Percentiles rank a stretch among this genome's conserved stretches.
These are phyloP conservation scores for Dioctria rufipes DNA, from an alignment of 2,888 invertebrate genomes.

Conservation along the genomic window DNA sequence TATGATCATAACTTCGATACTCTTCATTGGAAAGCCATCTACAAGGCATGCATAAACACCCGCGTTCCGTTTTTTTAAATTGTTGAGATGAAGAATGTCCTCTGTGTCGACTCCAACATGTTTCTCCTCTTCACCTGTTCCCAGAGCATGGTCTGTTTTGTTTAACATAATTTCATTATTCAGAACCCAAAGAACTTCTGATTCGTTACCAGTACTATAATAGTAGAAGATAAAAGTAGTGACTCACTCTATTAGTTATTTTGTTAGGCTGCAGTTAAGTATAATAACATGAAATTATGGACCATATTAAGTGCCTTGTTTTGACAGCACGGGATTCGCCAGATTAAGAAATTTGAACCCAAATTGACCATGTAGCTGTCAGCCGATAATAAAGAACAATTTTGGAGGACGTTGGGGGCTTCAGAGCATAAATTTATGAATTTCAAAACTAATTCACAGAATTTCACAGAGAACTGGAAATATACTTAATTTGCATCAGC, in stretches of 20 bases:
- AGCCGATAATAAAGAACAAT: too few relatives aligned
- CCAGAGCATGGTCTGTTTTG: conserved; percentile 45
- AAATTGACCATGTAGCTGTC: too few relatives aligned
- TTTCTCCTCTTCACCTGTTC: conserved; percentile 31
- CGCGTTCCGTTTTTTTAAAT: conserved; percentile 27
- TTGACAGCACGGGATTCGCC: too few relatives aligned
- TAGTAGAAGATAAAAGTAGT: neutral
- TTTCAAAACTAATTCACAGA: too few relatives aligned
- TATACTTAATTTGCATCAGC: too few relatives aligned
- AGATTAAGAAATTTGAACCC: too few relatives aligned
- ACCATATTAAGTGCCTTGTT: neutral
- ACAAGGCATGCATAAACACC: conserved; percentile 55
- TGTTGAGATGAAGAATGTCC: conserved; percentile 27
- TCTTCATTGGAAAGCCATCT: conserved; percentile 45
- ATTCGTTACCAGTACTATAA: conserved; percentile 40
- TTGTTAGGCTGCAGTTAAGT: too few relatives aligned
- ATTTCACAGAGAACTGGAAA: too few relatives aligned
- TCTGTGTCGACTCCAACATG: conserved; percentile 52
- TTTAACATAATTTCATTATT: conserved; percentile 41
- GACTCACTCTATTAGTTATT: neutral
- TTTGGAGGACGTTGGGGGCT: too few relatives aligned
- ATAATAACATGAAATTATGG: neutral
- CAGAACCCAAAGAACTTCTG: conserved; percentile 52
- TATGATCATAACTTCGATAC: conserved; percentile 43
- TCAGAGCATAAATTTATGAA: too few relatives aligned